Evolutionary conservation across 1,140 invertebrate species (phyloP), one percentile per base, ranked within the genome.

Genomic region (Cyphomyrmex costatus): DNA sequence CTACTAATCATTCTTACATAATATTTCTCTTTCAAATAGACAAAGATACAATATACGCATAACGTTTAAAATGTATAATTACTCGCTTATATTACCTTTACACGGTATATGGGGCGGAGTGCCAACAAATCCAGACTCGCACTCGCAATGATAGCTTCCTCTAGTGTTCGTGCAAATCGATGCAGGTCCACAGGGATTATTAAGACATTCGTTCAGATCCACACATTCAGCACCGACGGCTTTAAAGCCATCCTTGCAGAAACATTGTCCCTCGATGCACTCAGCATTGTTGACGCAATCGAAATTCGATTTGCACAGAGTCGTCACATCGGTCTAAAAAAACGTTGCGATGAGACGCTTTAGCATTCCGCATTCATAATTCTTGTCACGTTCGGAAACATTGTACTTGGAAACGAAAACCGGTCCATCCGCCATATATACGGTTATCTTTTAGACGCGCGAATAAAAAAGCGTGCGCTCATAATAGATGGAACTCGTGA

Each of bases 271-370:
- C 91, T 98, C 97, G 53, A 98, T 96, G 92, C 98, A 99, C 93
- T 98, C 97, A 0, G 98, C 98, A 93, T 99, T 98, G 93, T 98
- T 98, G 21, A 98, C 98, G 92, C 98, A 99, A 92, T 99, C 98
- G 91, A 98, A 98, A 91, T 98, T 98, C 5, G 97, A 97, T 95
- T 97, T 97, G 91, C 98, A 99, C n/a, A 97, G 94, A 10, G 97
- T 97, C 74, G 97, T 97, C 4, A 98, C 98, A 89, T 98, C 98
- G 58, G 98, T 96, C 97, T 97, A 90, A 95, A 90, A 95, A 95
- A 93, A 86, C 61, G 16, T 49, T 60, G 14, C 33, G 27, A 46
- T 5, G 36, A 1, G 24, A 73, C 19, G 19, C 6, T 27, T 30
- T 33, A 60, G 33, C 12, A n/a, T 14, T 51, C n/a, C 6, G 24